Evolutionary conservation across 2,113 vertebrate species (phyloP), one percentile per base, ranked within the genome.

Genomic region (Melanerpes aurifrons): DNA sequence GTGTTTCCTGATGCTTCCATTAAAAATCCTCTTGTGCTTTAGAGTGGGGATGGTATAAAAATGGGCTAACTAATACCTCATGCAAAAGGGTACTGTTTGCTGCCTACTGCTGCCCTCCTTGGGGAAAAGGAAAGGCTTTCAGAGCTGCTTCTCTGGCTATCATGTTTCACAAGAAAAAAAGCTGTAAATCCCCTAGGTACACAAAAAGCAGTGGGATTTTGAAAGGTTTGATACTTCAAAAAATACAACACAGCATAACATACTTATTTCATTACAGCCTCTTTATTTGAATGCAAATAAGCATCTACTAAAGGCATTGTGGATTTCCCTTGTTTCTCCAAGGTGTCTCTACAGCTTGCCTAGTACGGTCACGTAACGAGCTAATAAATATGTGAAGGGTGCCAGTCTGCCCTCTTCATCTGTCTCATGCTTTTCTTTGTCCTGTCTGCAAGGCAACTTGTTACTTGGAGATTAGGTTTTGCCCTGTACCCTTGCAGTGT

Each of bases 71-170:
- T 29, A 37, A 40, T 61, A 26, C 8, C 22, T 70, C n/a, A 18
- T 80, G 37, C 9, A 2, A 24, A 53, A 88, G 29, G 25, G 37
- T 86, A 40, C 47, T 79, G 11, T 37, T 79, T 54, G 32, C 32
- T 87, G 50, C 61, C 45, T 53, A 0, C 59, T 5, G 1, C 70
- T 0, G 0, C 21, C 25, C 16, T 78, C 21, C 22, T 0, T 5
- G 5, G 54, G 63, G 58, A 28, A 8, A 40, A 37, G n/a, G 62
- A 67, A 37, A 67, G 26, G 32, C 72, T 66, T 45, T 61, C 11
- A 9, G 68, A n/a, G 47, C 61, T 69, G 40, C 56, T 61, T 3
- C 20, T 45, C 16, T 28, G 25, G 47, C 31, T 56, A 43, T 71
- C 1, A 1, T 22, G 45, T 66, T 68, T 43, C 61, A 18, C 45